These are phyloP conservation scores for Malurus melanocephalus DNA, from an alignment of 2,113 vertebrate species.

Conservation along the genomic window DNA sequence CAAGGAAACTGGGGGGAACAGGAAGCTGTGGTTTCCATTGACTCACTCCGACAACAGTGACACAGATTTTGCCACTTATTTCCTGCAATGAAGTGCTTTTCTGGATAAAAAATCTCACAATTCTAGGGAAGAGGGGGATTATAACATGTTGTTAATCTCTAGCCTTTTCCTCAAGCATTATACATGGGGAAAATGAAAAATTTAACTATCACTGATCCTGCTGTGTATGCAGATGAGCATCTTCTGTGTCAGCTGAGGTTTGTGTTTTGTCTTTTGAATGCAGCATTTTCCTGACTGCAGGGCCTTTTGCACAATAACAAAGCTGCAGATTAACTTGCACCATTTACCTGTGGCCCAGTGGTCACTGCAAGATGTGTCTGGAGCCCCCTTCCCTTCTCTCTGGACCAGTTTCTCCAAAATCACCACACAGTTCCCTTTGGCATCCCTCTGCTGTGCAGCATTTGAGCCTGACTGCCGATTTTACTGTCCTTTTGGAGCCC, in stretches of 20 bases:
- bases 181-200: background rate
- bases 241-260: background rate
- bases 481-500: background rate
- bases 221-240: background rate
- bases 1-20: background rate
- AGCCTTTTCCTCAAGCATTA: background rate
- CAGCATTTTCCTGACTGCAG: background rate
- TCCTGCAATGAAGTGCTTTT: background rate
- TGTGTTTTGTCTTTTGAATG: background rate
- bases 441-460: background rate
- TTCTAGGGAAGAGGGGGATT: background rate
- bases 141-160: background rate
- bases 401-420: background rate
- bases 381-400: background rate
- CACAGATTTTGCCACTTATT: background rate
- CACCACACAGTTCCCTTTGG: background rate
- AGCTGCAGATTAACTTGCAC: background rate
- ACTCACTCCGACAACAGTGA: background rate
- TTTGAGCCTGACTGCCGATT: background rate
- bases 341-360: no score
- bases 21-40: background rate
- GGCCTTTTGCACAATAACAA: rapidly evolving
- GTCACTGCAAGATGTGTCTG: background rate
- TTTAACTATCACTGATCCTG: background rate
- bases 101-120: background rate